These are phyloP conservation scores for Mesaphorura yosii DNA, from an alignment of 1,140 invertebrate species.

Conservation along the genomic window DNA sequence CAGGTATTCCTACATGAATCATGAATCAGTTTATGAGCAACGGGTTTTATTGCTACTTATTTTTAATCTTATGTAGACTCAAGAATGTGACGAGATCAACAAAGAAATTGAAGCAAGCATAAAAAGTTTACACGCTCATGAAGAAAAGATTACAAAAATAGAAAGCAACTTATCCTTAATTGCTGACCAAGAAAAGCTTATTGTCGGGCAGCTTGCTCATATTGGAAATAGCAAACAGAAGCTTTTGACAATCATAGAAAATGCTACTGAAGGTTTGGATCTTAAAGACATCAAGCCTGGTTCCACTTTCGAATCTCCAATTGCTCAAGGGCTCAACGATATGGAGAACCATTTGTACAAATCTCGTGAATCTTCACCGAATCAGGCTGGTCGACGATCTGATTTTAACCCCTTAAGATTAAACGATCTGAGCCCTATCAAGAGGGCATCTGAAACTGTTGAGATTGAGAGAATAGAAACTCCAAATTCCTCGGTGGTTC, in stretches of 20 bases:
- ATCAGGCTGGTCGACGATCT: too few relatives aligned
- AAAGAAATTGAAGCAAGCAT: constrained; percentile 19
- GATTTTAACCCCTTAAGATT: too few relatives aligned
- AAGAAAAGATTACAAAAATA: constrained; percentile 22
- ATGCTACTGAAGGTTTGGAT: constrained; percentile 19
- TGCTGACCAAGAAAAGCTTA: constrained; percentile 27
- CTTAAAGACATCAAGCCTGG: too few relatives aligned
- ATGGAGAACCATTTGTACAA: too few relatives aligned
- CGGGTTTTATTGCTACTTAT: neutral
- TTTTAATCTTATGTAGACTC: constrained; percentile 1
- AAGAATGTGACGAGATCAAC: constrained; percentile 17
- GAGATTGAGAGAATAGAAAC: too few relatives aligned
- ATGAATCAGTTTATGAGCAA: neutral
- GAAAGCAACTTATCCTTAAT: constrained; percentile 27
- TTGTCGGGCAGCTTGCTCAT: constrained; percentile 27
- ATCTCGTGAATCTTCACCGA: too few relatives aligned
- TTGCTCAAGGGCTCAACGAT: too few relatives aligned
- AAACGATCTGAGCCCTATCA: too few relatives aligned
- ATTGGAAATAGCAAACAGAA: constrained; percentile 31
- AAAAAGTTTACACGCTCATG: constrained; percentile 15
- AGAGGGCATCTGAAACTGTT: too few relatives aligned
- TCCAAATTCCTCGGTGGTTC: too few relatives aligned
- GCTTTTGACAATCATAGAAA: constrained; percentile 30
- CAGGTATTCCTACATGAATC: neutral
- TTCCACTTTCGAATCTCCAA: too few relatives aligned